phyloP scores from a whole-genome alignment of 2,113 vertebrate genomes.

The Dasypus novemcinctus region DNA sequence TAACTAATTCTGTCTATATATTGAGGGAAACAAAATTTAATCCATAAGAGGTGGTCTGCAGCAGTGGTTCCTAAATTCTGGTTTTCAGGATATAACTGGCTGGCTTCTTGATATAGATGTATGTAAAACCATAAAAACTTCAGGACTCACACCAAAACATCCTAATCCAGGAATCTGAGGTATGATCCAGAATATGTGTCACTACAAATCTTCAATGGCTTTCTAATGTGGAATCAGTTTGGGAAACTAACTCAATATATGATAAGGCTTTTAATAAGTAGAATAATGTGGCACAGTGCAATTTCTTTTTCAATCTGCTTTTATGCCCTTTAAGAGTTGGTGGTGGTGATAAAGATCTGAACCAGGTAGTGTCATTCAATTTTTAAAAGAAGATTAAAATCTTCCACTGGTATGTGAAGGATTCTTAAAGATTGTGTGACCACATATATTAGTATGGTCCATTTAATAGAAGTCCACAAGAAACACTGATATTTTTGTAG shows the following conservation, averaged over 20 bases:
- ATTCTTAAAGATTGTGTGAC: neutral
- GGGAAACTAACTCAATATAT: neutral
- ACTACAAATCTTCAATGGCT: neutral
- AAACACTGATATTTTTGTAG: neutral
- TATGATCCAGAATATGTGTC: neutral
- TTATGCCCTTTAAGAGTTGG: neutral
- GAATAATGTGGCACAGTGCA: accelerated
- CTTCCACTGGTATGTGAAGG: neutral
- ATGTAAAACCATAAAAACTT: too few species aligned
- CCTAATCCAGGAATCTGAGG: neutral
- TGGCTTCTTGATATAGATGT: neutral
- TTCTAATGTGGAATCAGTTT: neutral
- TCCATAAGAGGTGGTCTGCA: too few species aligned
- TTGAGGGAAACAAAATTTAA: too few species aligned
- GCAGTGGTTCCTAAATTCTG: too few species aligned
- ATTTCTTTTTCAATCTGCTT: neutral
- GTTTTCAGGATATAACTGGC: neutral
- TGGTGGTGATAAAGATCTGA: neutral
- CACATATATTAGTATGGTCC: accelerated
- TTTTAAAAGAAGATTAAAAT: neutral
- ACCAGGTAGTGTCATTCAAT: neutral
- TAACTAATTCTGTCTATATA: too few species aligned
- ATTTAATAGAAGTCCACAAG: neutral
- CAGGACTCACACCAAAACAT: neutral
- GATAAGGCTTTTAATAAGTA: neutral